Evolutionary conservation across 1,140 invertebrate species (phyloP).

Genomic region (Bombus polaris): DNA sequence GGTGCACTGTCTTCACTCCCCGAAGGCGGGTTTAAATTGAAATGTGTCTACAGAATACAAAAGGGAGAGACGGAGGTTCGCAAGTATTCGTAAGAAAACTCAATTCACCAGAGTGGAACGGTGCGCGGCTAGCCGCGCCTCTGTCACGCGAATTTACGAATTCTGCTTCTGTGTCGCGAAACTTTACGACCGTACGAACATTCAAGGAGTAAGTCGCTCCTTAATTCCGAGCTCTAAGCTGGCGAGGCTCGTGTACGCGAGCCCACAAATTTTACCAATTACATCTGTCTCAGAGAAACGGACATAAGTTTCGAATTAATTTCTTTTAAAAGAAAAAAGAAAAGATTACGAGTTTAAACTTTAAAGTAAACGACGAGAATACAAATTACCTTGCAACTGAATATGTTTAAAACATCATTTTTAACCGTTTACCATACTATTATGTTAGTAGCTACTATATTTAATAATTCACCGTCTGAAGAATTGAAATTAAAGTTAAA

Average conservation of each 20-base stretch:
- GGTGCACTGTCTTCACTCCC: background rate
- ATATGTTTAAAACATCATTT: background rate
- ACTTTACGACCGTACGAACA: conserved; percentile 17
- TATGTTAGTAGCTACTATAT: background rate
- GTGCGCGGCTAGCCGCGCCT: background rate
- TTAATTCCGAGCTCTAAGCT: background rate
- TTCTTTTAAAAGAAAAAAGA: background rate
- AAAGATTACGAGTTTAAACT: no score
- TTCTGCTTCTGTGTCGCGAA: conserved; percentile 11
- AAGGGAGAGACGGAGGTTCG: background rate
- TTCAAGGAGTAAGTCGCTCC: background rate
- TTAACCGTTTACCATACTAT: no score
- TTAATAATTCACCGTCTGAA: background rate
- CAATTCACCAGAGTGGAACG: background rate
- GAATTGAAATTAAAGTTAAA: background rate
- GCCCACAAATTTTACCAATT: background rate
- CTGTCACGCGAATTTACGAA: conserved; percentile 19
- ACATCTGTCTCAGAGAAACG: background rate
- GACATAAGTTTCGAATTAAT: background rate
- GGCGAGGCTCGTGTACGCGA: background rate
- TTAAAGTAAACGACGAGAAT: no score
- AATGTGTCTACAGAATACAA: conserved; percentile 2
- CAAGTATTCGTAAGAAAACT: background rate
- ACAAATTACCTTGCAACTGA: no score
- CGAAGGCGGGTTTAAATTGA: conserved; percentile 8